A percentile compares a stretch with the other conserved stretches of the same genome.
Conservation (phyloP, 92 coral and sea anemone genomes). For the Parazoanthus swiftii region DNA sequence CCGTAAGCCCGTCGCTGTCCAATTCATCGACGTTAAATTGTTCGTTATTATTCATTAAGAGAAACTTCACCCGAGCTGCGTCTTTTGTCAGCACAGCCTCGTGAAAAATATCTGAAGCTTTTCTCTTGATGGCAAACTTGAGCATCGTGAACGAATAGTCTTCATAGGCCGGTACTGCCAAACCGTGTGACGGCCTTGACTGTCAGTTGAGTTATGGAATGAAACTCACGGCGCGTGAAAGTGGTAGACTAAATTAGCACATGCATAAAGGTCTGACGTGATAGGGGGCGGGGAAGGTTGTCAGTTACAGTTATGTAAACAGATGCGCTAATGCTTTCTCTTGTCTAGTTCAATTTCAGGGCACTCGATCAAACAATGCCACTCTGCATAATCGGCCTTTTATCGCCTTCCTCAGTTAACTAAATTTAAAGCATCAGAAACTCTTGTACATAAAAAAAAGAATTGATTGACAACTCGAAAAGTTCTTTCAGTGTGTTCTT, state of each 20-base stretch:
- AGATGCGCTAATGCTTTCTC: constrained; percentile 31
- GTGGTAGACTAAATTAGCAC: constrained; percentile 25
- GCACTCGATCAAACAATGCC: constrained; percentile 43
- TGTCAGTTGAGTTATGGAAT: not conserved
- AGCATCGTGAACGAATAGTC: constrained; percentile 55
- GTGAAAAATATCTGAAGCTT: constrained; percentile 83
- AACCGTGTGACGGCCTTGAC: not conserved
- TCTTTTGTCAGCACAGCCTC: constrained; percentile 91
- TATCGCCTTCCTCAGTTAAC: constrained; percentile 44
- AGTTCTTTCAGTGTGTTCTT: not conserved
- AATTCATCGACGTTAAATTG: constrained; percentile 89
- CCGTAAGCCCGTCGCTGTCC: constrained; percentile 94
- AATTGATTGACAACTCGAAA: constrained; percentile 18
- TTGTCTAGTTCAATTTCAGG: constrained; percentile 5
- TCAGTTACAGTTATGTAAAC: constrained; percentile 49
- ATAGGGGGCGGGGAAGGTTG: constrained; percentile 28
- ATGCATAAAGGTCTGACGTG: constrained; percentile 26
- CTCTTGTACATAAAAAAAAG: constrained; percentile 10
- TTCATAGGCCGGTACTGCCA: not conserved
- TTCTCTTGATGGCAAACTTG: constrained; percentile 93
- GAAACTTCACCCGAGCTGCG: constrained; percentile 59
- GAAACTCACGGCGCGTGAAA: constrained; percentile 15
- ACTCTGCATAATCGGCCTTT: constrained; percentile 56
- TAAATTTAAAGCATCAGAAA: constrained; percentile 38
- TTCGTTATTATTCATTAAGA: constrained; percentile 76